Base-by-base conservation (phyloP, 92 coral and sea anemone species). In the Actinostola sp. region DNA sequence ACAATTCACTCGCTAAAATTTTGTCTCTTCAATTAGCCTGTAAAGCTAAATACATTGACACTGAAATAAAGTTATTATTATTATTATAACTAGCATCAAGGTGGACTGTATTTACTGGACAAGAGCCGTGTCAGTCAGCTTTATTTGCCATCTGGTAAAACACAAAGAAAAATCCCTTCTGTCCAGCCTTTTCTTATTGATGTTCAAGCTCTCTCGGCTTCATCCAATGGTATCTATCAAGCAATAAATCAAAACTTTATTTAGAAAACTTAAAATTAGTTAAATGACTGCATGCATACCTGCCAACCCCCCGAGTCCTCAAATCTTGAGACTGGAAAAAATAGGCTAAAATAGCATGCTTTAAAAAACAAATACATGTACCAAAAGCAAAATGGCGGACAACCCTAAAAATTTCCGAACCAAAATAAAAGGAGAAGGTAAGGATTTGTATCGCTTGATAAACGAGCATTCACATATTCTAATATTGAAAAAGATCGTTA, bases 101-200 rank as follows among this genome's bases (percentile, higher is more conserved):
- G 93, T 36, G 89, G 78, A 30, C 69, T 94, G 14, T 91, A 61
- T 72, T 64, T 94, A 42, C 77, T 94, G 75, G 97, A 94, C 80
- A 79, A 81, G 21, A 72, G 67, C 24, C 84, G 97, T 16, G 66
- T 88, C 35, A 91, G 98, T 60, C 98, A 94, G 56, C 63, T 94
- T 7, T 85, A 77, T 53, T 67, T 94, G 60, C 98, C 97, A 41
- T 88, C 98, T 63, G 98, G 98, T 51, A 94, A 94, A 78, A 94
- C 98, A 64, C 89, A 73, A 65, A 94, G 89, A 84, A 91, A 92
- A 73, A 91, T 91, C 24, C 82, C 92, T 41, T 76, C 88, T 8
- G 84, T 94, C n/a, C 94, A 94, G 61, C 76, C 68, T 54, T 78
- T 85, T 29, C 67, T 94, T 61, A 72, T 77, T 4, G 97, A 94